Evolutionary conservation across 2,888 invertebrate species (phyloP), one percentile per base, ranked within the genome.

Genomic region (Chrysotoxum bicinctum): DNA sequence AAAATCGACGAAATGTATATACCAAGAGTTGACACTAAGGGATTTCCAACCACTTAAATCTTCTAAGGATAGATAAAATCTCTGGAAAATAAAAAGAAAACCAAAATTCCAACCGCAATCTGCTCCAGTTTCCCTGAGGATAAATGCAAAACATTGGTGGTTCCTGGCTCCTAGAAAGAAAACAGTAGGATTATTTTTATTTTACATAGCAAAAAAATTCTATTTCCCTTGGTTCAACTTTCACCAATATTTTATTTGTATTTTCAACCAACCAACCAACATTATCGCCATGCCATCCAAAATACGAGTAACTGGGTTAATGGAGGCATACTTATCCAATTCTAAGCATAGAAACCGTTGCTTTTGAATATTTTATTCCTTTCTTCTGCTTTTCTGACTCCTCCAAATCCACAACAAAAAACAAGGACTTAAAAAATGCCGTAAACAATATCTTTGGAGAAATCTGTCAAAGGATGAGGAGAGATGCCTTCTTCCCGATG

Each of bases 221-320:
- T 21, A 37, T 37, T 58, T 37, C 35, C 16, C 5, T 75, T 48
- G 40, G 62, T 58, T 30, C 14, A 58, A 21, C 37, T 7, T 37
- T 37, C 37, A 40, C 23, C 14, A 26, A 48, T 37, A 45, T 32
- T 35, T 19, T 30, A 19, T 26, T 43, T 32, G 21, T 32, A 32
- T n/a, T 45, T 14, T 56, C 12, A 48, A 48, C 19, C 21, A 23
- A 16, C 54, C 16, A 32, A 52, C 26, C 21, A 16, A 43, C 30
- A 23, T 69, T 35, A 52, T 48, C 21, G 21, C 40, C 48, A 3
- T 30, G 40, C 72, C 54, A 73, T 4, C 26, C 26, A 26, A 78
- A 83, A 74, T 78, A 21, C 62, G 32, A 79, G 83, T 83, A 79
- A 83, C 79, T 83, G 74, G 83, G 83, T 83, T 83, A 83, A 79